These are phyloP conservation scores for Syngnathoides biaculeatus DNA, from an alignment of 2,113 vertebrate genomes.

Conservation along the genomic window DNA sequence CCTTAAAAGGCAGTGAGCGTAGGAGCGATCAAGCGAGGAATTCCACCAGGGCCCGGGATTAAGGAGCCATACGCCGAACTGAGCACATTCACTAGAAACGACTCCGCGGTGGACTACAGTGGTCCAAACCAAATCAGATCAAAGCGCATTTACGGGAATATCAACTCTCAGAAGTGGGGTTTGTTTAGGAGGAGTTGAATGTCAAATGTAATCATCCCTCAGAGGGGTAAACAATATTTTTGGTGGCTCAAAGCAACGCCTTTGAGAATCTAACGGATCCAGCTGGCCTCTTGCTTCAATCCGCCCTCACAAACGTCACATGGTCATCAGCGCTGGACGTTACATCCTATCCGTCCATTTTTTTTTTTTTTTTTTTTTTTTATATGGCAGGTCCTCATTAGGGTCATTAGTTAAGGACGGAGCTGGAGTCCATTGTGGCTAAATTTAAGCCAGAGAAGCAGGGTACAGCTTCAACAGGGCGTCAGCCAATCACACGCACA, in stretches of 20 bases:
- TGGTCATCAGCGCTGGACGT: conserved; percentile 12
- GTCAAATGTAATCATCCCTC: conserved; percentile 19
- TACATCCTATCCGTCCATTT: neutral
- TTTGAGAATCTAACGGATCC: conserved; percentile 43
- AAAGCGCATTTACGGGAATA: neutral
- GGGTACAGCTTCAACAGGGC: neutral
- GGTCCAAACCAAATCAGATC: neutral
- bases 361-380: no score
- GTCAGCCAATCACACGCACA: neutral
- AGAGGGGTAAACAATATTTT: conserved; percentile 36
- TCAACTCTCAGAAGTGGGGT: conserved; percentile 4
- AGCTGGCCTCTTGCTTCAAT: conserved; percentile 35
- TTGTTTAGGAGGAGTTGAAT: conserved; percentile 2
- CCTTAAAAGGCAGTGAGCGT: conserved; percentile 78
- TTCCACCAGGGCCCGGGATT: conserved; percentile 65
- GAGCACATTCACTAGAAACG: neutral
- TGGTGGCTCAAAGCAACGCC: conserved; percentile 29
- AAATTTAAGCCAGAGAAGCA: neutral
- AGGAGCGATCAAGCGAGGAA: conserved; percentile 71
- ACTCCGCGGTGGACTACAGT: neutral
- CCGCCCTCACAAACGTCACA: conserved; percentile 29
- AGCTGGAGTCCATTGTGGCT: neutral
- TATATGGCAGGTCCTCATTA: neutral
- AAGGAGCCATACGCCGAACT: conserved; percentile 36
- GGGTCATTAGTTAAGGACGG: neutral